These are phyloP conservation scores for Baronia brevicornis DNA, from an alignment of 2,888 invertebrate genomes.

Conservation along the genomic window DNA sequence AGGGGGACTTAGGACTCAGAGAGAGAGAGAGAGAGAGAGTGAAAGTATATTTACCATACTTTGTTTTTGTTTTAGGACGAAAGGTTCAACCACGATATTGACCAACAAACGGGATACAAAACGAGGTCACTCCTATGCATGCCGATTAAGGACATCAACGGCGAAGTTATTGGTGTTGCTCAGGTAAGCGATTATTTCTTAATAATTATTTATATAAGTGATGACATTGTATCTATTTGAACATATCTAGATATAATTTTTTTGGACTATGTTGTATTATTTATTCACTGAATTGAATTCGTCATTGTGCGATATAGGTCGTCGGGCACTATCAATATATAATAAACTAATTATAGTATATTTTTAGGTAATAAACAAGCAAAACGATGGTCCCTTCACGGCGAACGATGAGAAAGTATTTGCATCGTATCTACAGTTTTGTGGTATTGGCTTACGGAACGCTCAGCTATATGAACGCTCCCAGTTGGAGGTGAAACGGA, in stretches of 20 bases:
- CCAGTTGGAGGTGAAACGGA: conserved; percentile 94
- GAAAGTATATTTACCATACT: not conserved
- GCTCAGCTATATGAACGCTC: conserved; percentile 97
- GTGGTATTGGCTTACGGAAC: conserved; percentile 95
- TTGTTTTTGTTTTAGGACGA: conserved; percentile 53
- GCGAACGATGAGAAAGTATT: conserved; percentile 93
- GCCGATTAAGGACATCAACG: conserved; percentile 96
- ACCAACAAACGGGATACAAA: conserved; percentile 93
- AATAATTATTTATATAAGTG: no score
- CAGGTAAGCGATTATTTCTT: conserved; percentile 76
- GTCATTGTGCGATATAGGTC: no score
- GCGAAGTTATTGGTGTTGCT: conserved; percentile 97
- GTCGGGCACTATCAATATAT: no score
- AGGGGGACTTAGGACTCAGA: no score
- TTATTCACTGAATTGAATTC: no score
- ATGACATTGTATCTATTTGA: no score
- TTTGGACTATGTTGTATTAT: no score
- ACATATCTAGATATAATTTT: no score
- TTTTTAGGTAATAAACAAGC: conserved; percentile 89
- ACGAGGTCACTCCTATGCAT: conserved; percentile 95
- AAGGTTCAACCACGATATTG: conserved; percentile 95
- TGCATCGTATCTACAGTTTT: conserved; percentile 94
- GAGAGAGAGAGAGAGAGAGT: no score
- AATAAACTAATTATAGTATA: not conserved
- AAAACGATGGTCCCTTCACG: conserved; percentile 89